These are phyloP conservation scores for Trialeurodes vaporariorum DNA, from an alignment of 1,140 invertebrate species.

Conservation along the genomic window DNA sequence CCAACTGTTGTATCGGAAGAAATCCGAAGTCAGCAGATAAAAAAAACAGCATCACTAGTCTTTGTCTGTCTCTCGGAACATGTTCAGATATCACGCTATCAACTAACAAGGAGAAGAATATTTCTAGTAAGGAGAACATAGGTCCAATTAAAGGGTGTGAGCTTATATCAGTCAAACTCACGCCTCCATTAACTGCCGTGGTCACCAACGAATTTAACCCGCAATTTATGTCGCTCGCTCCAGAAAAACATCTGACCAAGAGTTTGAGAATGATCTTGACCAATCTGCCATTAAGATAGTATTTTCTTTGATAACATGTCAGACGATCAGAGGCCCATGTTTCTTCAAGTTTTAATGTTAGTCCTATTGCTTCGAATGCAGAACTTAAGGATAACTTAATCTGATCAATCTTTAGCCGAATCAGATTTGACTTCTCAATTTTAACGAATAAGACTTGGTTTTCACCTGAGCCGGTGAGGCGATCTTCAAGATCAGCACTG, in stretches of 20 bases:
- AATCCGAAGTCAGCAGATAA: too few species aligned
- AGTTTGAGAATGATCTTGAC: background rate
- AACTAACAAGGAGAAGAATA: too few species aligned
- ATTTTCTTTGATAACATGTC: background rate
- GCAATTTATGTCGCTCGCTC: background rate
- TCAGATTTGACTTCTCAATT: too few species aligned
- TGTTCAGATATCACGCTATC: too few species aligned
- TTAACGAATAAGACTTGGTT: background rate
- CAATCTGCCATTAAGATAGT: background rate
- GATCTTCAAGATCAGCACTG: background rate
- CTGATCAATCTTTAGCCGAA: too few species aligned
- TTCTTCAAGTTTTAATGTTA: background rate
- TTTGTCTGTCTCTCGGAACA: too few species aligned
- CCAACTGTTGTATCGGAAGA: too few species aligned
- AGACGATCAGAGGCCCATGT: background rate
- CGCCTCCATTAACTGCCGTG: background rate
- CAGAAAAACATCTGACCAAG: background rate
- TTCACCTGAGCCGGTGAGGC: background rate
- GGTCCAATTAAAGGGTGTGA: too few species aligned
- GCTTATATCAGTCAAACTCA: background rate
- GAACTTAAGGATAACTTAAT: background rate
- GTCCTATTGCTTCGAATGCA: background rate
- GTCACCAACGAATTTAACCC: background rate
- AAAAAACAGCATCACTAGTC: too few species aligned
- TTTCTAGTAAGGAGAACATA: too few species aligned